Evolutionary conservation across 2,797 vertebrate genomes (phyloP), one percentile per base, ranked within the genome.

Genomic region (Rallus crepitans): DNA sequence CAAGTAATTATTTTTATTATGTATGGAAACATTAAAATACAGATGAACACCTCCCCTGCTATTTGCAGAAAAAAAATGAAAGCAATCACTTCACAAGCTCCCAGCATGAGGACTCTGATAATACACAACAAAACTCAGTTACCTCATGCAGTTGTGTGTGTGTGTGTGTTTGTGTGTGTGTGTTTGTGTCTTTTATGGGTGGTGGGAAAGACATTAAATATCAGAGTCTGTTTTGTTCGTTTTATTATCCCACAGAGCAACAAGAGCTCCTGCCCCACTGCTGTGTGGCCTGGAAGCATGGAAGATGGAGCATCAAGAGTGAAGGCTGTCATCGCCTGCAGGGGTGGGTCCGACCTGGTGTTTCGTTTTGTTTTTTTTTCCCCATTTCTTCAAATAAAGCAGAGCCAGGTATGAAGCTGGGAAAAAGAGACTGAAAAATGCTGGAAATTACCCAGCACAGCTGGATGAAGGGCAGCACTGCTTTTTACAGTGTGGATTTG

Each of bases 121-220:
- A 79, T 14, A 45, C 9, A 18, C 0, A 3, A 40, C 12, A 65
- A 59, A 89, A 68, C 9, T 53, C 5, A 37, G 6, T 30, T 82
- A 60, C 16, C 2, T 61, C 12, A 21, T 23, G 13, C 33, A 71
- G 6, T 28, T 59, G 2, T 68, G 25, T 60, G 12, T 11, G 24
- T 37, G 11, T 45, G 18, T 45, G 40, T 42, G 40, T 1, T 1
- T 60, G 25, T 42, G 40, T 1, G 1, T 60, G 25, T 1, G 1
- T 57, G 20, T 39, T n/a, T 40, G 7, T 68, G 23, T 24, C 13
- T 30, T 82, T 82, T 47, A 17, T 4, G 3, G 31, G 28, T 3
- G 6, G 3, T 28, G 17, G 5, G 6, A 8, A 40, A 12, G 2
- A 19, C 13, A 82, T 70, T 63, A 61, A 92, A 61, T 8, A 69